Base-by-base conservation (phyloP, 2,888 invertebrate genomes). In the Eumacrocentrus americanus region DNA sequence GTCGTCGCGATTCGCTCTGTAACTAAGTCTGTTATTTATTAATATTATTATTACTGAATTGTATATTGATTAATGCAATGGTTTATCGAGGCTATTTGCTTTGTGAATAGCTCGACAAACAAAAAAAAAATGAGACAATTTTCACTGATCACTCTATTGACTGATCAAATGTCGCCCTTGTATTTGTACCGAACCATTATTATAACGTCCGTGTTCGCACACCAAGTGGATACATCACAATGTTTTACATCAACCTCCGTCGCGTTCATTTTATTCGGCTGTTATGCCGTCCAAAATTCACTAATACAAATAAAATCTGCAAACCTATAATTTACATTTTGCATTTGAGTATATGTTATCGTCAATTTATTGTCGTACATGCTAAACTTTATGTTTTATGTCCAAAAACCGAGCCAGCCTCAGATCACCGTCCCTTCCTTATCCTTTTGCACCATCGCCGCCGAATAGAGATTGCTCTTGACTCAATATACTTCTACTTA, bases 321-420 rank as follows among this genome's bases (percentile, higher is more conserved):
- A 20, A 18, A 18, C 5, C n/a, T 9, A 50, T 9, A 14, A 29
- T 9, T 18, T 16, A 35, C 3, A 1, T 35, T 14, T 18, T 1
- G 7, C 9, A 18, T 6, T 18, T 42, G 6, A 14, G 9, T 0
- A 7, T 42, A 9, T 18, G 42, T 18, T 6, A 16, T 20, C 3
- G 4, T n/a, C n/a, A 11, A 7, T 11, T 25, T n/a, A 4, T 2
- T 11, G n/a, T 9, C 5, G 22, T 2, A 44, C 16, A 11, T 11
- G n/a, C 6, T 35, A 16, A 55, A 20, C 29, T 46, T 52, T 37
- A 55, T 50, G 14, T 50, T 50, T 75, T 75, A 65, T 77, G 73
- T 76, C 77, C 75, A 74, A 69, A 70, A 78, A 78, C 77, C 77
- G 75, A 79, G 78, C 79, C 79, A 76, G 72, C 70, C 73, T 72